A percentile compares a stretch with the other conserved stretches of the same genome.
These are phyloP conservation scores for Geotrypetes seraphini DNA, from an alignment of 2,797 vertebrate genomes.

Conservation along the genomic window DNA sequence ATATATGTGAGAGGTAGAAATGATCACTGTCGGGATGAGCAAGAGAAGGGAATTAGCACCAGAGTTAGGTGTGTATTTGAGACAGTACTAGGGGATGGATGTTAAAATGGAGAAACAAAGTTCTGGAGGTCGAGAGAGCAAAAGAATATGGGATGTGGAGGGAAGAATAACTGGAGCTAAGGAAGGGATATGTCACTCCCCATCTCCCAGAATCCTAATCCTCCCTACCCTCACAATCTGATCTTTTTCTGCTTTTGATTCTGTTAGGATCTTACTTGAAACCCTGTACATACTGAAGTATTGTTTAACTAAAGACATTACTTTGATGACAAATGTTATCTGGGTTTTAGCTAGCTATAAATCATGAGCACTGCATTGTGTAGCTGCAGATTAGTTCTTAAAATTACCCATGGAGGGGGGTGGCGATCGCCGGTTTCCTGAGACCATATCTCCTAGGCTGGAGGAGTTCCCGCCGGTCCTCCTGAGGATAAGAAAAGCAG, in stretches of 20 bases:
- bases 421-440: constrained; percentile 80
- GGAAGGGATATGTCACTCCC: neutral
- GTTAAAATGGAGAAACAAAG: no score
- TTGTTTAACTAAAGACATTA: no score
- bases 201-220: neutral
- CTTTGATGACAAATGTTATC: no score
- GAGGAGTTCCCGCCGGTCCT: constrained; percentile 81
- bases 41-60: no score
- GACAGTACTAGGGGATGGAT: neutral
- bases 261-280: neutral
- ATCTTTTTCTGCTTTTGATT: neutral
- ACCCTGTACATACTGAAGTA: no score
- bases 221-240: neutral
- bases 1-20: neutral
- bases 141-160: neutral
- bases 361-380: no score
- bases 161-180: neutral
- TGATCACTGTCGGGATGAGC: no score
- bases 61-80: no score
- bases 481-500: constrained; percentile 45
- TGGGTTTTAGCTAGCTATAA: no score
- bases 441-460: constrained; percentile 80
- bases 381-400: no score
- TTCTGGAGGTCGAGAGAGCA: neutral
- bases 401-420: constrained; percentile 84